These are phyloP conservation scores for Limnodromus scolopaceus DNA, from an alignment of 2,797 vertebrate species.

Conservation along the genomic window DNA sequence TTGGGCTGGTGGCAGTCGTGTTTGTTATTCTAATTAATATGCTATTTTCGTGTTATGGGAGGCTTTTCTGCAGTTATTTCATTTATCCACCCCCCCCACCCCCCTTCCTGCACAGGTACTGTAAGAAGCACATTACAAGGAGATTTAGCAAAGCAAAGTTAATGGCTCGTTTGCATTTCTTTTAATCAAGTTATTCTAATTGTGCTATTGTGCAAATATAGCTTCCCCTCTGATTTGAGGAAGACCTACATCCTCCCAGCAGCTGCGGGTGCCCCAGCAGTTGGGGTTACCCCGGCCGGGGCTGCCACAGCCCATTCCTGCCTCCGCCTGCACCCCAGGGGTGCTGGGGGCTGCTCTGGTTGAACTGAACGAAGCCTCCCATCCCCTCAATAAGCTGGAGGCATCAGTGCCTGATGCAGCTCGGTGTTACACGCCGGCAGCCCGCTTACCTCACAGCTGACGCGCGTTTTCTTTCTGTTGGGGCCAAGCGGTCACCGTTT, in stretches of 20 bases:
- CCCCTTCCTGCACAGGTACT: neutral
- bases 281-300: rapidly evolving
- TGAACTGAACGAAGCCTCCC: neutral
- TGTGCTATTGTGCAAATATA: neutral
- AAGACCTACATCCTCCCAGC: neutral
- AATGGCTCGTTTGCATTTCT: slow-evolving; percentile 17
- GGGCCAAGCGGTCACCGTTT: neutral
- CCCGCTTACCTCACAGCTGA: neutral
- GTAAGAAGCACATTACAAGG: neutral
- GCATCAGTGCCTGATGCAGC: neutral
- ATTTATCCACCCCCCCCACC: neutral
- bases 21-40: neutral
- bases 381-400: neutral
- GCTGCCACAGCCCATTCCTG: neutral
- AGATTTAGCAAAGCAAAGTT: neutral
- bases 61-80: neutral
- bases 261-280: neutral
- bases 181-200: slow-evolving; percentile 56
- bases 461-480: neutral
- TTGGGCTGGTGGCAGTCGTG: neutral
- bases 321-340: neutral
- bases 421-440: neutral
- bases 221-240: neutral
- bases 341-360: rapidly evolving
- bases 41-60: neutral